Conservation (phyloP, 2,113 vertebrate species). For the Nothocercus julius region DNA sequence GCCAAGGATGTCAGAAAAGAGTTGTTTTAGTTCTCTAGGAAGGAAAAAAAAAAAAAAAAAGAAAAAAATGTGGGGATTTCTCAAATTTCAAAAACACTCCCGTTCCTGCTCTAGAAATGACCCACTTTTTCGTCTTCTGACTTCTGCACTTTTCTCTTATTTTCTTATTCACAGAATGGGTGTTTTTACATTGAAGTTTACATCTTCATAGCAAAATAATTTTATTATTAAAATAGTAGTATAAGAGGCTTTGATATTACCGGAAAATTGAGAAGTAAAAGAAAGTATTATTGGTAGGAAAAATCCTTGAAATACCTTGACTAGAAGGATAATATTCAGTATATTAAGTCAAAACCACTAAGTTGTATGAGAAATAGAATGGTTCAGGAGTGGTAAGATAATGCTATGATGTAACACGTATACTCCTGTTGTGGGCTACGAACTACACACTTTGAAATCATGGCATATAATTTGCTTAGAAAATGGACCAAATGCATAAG, state of each 20-base stretch:
- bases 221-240: not conserved
- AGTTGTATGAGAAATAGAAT: not conserved
- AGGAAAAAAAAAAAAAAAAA: not conserved
- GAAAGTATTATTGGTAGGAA: not conserved
- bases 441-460: not conserved
- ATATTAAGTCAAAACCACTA: not conserved
- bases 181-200: not conserved
- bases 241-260: not conserved
- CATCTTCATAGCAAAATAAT: not conserved
- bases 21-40: not conserved
- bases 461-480: not conserved
- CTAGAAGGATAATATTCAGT: not conserved
- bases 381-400: not conserved
- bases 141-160: not conserved
- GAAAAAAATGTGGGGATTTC: not conserved
- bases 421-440: not conserved
- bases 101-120: not conserved
- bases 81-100: not conserved
- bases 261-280: not conserved
- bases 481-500: not conserved
- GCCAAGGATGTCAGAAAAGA: not conserved
- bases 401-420: accelerated
- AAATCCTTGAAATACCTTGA: not conserved
- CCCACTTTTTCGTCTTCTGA: not conserved
- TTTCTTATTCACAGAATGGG: not conserved